These are phyloP conservation scores for Eupithecia subumbrata DNA, from an alignment of 2,888 invertebrate genomes.

Conservation along the genomic window DNA sequence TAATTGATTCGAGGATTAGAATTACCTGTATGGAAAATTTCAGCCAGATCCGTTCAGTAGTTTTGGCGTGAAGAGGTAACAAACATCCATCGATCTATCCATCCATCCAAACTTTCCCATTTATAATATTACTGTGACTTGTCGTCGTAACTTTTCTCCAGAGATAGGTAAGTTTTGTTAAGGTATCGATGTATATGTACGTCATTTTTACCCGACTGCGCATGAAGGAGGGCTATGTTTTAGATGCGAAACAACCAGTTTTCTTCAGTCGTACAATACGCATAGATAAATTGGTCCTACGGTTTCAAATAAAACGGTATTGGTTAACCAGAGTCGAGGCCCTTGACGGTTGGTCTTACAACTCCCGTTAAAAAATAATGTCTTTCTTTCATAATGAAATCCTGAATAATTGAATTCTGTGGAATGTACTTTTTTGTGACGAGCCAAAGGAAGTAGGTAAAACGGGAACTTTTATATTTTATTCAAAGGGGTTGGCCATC, in stretches of 20 bases:
- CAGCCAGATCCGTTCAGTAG: no score
- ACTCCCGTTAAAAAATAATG: slow-evolving; percentile 20
- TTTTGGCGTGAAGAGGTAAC: no score
- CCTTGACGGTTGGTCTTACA: slow-evolving; percentile 7
- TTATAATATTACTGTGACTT: no score
- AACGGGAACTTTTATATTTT: slow-evolving; percentile 39
- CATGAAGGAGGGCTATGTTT: no score
- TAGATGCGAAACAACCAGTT: no score
- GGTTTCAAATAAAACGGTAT: background rate
- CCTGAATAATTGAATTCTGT: slow-evolving; percentile 26
- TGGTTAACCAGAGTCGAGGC: background rate
- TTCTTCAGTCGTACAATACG: no score
- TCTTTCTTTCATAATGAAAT: slow-evolving; percentile 24
- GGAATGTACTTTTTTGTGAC: slow-evolving; percentile 29
- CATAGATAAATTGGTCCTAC: no score
- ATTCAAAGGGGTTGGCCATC: slow-evolving; percentile 41
- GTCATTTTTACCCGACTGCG: no score
- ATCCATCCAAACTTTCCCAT: no score
- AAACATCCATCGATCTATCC: no score
- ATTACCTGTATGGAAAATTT: no score
- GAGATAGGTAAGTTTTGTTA: background rate
- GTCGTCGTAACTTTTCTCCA: background rate
- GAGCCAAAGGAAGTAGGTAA: slow-evolving; percentile 30
- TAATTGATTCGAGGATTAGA: no score
- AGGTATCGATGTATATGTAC: background rate